Evolutionary conservation across 2,888 invertebrate species (phyloP).

Genomic region (Sycophila texana): DNA sequence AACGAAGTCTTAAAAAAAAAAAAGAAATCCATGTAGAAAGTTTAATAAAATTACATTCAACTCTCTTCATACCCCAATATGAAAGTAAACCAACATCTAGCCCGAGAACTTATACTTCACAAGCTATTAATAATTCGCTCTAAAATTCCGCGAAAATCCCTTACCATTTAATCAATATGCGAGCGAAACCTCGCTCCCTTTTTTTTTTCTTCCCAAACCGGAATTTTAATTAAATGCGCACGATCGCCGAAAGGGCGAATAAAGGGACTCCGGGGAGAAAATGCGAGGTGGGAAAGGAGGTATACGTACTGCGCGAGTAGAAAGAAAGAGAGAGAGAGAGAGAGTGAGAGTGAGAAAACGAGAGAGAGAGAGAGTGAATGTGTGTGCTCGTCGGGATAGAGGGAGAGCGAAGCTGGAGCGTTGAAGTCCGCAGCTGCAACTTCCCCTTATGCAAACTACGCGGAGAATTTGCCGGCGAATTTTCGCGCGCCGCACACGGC

Average conservation of each 20-base stretch:
- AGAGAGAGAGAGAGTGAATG: not conserved
- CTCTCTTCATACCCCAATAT: too few species aligned
- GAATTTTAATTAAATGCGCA: constrained; percentile 16
- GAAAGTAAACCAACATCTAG: too few species aligned
- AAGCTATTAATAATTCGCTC: too few species aligned
- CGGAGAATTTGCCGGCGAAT: constrained; percentile 49
- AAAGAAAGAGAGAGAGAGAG: not conserved
- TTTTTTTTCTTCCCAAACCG: too few species aligned
- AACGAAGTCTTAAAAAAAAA: too few species aligned
- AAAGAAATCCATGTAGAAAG: too few species aligned
- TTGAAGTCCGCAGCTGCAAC: constrained; percentile 13
- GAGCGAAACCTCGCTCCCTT: not conserved
- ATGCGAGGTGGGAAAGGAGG: constrained; percentile 7
- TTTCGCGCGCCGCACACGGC: constrained; percentile 1
- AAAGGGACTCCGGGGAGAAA: not conserved
- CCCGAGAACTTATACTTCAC: too few species aligned
- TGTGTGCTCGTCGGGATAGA: not conserved
- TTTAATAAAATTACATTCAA: too few species aligned
- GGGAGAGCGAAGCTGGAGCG: not conserved
- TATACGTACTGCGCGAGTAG: not conserved
- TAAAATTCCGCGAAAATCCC: too few species aligned
- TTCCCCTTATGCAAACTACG: constrained; percentile 50
- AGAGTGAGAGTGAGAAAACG: not conserved
- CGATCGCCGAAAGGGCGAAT: constrained; percentile 11
- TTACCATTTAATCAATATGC: not conserved